Base-by-base conservation (phyloP, 2,888 invertebrate species). In the Globia sparganii region DNA sequence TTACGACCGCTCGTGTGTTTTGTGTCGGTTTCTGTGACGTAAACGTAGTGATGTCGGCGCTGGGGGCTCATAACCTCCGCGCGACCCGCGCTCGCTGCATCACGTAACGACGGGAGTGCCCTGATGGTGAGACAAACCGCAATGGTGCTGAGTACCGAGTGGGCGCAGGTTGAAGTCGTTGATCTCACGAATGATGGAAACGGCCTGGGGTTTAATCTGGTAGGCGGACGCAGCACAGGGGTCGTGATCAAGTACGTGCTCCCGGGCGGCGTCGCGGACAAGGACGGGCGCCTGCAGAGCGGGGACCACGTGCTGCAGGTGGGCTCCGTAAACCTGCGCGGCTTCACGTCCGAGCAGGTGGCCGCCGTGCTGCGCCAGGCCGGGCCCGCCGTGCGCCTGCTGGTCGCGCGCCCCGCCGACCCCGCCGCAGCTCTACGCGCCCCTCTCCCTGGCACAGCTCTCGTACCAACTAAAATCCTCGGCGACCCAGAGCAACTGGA, bases 111-210 rank as follows among this genome's bases (percentile, higher is more conserved):
- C 92, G 92, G 92, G 91, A 91, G 93, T 89, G 93, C 92, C 92
- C 93, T 91, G 93, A 96, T 97, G 97, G 96, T 97, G 93, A 95
- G 93, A 92, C 92, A 92, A 90, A 89, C 90, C 92, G 96, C 95
- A 93, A 97, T 98, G 98, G 98, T 98, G 98, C 97, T 99, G 97
- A 99, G 99, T 97, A 99, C 99, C 95, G 99, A 99, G 97, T 99
- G 99, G 99, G 99, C 99, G 91, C 99, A 99, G 97, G 99, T 99
- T 95, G 99, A 99, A 98, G 99, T 99, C 92, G 99, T 99, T 95
- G 99, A 99, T 96, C 97, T 99, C 91, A 97, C 98, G 90, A 99
- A 99, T 96, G 99, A 99, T 97, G 99, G 99, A 89, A 98, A 99
- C 91, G 99, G 99, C 74, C 97, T 99, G 90, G 99, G 99, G 85